Conservation (phyloP, 1,140 invertebrate genomes). For the Asbolus verrucosus region DNA sequence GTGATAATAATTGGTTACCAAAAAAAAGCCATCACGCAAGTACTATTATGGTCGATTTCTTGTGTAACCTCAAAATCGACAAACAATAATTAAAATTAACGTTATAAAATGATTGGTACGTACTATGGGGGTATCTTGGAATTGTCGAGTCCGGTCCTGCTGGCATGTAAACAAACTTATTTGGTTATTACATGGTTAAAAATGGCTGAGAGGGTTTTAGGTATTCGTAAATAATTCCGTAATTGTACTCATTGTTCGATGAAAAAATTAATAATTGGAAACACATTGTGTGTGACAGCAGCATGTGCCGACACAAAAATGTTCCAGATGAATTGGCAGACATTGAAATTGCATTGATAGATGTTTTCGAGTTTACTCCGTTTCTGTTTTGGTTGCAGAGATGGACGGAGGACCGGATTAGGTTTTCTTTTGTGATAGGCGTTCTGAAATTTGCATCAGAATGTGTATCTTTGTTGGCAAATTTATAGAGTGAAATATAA, state of each 20-base stretch:
- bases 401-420: slow-evolving; percentile 17
- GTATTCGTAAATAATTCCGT: neutral
- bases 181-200: neutral
- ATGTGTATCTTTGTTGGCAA: slow-evolving; percentile 45
- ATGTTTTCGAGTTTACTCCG: neutral
- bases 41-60: slow-evolving; percentile 33
- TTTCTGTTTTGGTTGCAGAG: neutral
- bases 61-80: slow-evolving; percentile 33
- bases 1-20: slow-evolving; percentile 8
- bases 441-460: slow-evolving; percentile 2
- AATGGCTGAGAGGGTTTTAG: neutral
- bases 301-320: slow-evolving; percentile 32
- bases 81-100: slow-evolving; percentile 33
- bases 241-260: slow-evolving; percentile 16
- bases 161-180: no score
- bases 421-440: slow-evolving; percentile 19
- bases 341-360: slow-evolving; percentile 27
- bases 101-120: neutral
- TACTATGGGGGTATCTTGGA: no score
- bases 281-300: slow-evolving; percentile 44
- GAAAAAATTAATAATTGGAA: slow-evolving; percentile 42
- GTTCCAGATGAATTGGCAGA: slow-evolving; percentile 19
- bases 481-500: slow-evolving; percentile 44
- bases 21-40: slow-evolving; percentile 31
- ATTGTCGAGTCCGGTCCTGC: no score